Evolutionary conservation across 2,888 invertebrate species (phyloP).

Genomic region (Drosophila borealis): DNA sequence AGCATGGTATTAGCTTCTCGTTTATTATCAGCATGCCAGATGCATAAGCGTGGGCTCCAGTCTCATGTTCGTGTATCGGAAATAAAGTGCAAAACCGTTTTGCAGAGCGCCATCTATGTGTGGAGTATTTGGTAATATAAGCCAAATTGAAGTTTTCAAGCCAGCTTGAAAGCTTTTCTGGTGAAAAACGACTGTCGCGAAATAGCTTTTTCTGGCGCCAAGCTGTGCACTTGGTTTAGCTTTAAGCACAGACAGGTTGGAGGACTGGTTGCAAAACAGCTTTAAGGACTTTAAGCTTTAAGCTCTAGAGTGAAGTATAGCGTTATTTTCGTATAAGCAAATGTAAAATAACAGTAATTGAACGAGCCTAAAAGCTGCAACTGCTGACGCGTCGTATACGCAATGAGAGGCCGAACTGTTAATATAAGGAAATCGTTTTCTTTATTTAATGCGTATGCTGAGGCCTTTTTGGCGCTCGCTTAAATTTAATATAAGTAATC

Average conservation of each 20-base stretch:
- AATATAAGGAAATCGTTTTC: constrained; percentile 73
- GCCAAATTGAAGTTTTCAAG: neutral
- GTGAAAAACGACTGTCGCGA: neutral
- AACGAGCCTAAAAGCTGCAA: neutral
- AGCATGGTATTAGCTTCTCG: constrained; percentile 11
- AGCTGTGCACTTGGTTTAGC: neutral
- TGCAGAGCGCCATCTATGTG: constrained; percentile 26
- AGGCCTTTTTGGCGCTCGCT: constrained; percentile 41
- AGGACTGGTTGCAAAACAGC: neutral
- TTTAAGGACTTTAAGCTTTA: neutral
- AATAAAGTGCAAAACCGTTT: neutral
- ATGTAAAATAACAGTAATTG: neutral
- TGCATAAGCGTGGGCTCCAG: neutral
- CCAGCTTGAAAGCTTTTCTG: neutral
- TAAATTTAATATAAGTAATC: constrained; percentile 64
- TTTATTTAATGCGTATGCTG: constrained; percentile 64
- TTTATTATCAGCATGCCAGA: neutral
- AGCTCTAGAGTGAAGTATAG: neutral
- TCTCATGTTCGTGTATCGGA: neutral
- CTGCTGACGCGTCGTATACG: neutral
- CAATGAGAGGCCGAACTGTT: constrained; percentile 23
- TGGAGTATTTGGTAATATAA: neutral
- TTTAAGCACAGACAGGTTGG: neutral
- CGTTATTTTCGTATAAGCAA: too few species aligned
- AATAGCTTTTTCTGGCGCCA: neutral